Base-by-base conservation (phyloP, 2,113 vertebrate genomes). In the Podocnemis expansa region DNA sequence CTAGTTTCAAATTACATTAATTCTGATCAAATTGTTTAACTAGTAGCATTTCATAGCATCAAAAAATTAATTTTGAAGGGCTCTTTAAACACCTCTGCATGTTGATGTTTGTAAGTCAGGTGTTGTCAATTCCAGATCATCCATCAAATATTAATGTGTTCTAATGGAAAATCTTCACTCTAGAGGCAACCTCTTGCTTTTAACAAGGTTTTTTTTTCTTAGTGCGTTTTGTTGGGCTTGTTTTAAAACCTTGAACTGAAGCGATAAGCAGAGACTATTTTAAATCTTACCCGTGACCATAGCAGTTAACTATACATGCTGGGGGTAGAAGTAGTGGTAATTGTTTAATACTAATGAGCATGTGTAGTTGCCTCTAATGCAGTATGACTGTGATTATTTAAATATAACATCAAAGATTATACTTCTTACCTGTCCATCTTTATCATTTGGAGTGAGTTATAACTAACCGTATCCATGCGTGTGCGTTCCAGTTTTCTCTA, bases 91-190 rank as follows among this genome's bases (percentile, higher is more conserved):
- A 92, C 47, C 95, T 91, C 67, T 89, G 73, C 86, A 84, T 97
- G 80, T 94, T 95, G 73, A 85, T 95, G 95, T 94, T 97, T 98
- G 88, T 96, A 97, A 93, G 76, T 96, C 97, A 96, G 92, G 85
- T 91, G 85, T 60, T 91, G 93, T 94, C 88, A 95, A 91, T 97
- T 97, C 83, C 84, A 89, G 96, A 91, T 76, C 85, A 90, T 94
- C 88, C 97, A 98, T 98, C 96, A 98, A 98, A 98, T 98, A 98
- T 98, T 98, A 96, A 98, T 98, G 95, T 84, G 80, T 97, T 96
- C 93, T 98, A 98, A 98, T 98, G 98, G 98, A 98, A 98, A 96
- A 90, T 93, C 83, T 96, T 97, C 92, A 97, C 97, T 96, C 94
- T 85, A 90, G 96, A 98, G 97, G 96, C 96, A 95, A 60, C 73